Base-by-base conservation (phyloP, 2,888 invertebrate genomes). In the Diarsia mendica region DNA sequence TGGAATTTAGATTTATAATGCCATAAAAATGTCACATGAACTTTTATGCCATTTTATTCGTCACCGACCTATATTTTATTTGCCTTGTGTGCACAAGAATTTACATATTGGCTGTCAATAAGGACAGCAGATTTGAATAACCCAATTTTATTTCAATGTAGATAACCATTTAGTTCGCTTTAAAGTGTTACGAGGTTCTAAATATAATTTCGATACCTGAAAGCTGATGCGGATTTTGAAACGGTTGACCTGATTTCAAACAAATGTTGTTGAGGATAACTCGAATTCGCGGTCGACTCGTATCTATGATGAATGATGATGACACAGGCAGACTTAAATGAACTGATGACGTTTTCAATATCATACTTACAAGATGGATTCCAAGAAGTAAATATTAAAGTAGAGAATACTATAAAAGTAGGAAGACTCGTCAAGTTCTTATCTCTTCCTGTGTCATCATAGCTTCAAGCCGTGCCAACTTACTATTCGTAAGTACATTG, bases 381-480 rank as follows among this genome's bases (percentile, higher is more conserved):
- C 2, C 60, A 20, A 58, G 46, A 28, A 33, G 28, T 64, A 46
- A 75, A 64, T 81, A 74, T 75, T 44, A 63, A 81, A 51, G 28
- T 63, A 55, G 20, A 58, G 20, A 55, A 44, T 49, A 28, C 48
- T 60, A 46, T 51, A 61, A 61, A 84, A 80, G 49, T 28, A 66
- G 79, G 66, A 79, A 68, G 68, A 84, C 61, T 81, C 67, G 55
- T 85, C 76, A 75, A 64, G 68, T 63, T 80, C 28, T 80, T 75
- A 84, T 84, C 81, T 64, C 51, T 80, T 84, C 69, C 69, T 67
- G 72, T 84, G 69, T 82, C 85, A 84, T 82, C 82, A 80, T 67
- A 67, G 67, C 72, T 73, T 71, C 65, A 73, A 68, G 82, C 70
- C 58, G 70, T 82, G 83, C 82, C 82, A 83, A 82, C 67, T n/a